A percentile compares a stretch with the other conserved stretches of the same genome.
Conservation (phyloP, 2,797 vertebrate species). For the Xerus rutilus region DNA sequence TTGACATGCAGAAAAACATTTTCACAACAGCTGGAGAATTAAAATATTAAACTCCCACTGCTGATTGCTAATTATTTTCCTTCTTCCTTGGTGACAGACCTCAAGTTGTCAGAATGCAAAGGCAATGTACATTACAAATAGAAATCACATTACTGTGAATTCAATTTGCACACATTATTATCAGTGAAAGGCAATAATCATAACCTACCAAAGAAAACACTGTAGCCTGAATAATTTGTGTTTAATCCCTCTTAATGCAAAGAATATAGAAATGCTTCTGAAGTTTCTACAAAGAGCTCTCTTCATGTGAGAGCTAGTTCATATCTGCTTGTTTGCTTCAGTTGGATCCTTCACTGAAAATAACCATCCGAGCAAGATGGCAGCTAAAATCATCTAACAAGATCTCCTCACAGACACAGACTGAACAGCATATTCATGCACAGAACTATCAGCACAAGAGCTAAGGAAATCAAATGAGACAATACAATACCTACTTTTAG, state of each 20-base stretch:
- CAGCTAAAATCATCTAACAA: background rate
- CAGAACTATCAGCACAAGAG: background rate
- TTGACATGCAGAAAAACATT: constrained; percentile 63
- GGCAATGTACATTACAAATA: constrained; percentile 45
- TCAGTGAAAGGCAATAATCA: constrained; percentile 62
- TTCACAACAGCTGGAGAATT: constrained; percentile 79
- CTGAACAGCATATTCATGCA: background rate
- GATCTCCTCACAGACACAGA: background rate
- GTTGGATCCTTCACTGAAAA: constrained; percentile 20
- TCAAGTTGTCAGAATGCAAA: constrained; percentile 64
- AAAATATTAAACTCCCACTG: constrained; percentile 73
- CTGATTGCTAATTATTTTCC: constrained; percentile 82
- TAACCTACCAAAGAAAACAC: constrained; percentile 66
- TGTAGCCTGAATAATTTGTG: constrained; percentile 46
- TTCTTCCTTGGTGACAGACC: constrained; percentile 69
- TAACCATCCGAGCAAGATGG: background rate
- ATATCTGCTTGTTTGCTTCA: background rate
- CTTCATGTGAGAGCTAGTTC: background rate
- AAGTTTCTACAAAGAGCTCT: background rate
- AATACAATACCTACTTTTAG: background rate
- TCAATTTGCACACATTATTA: constrained; percentile 38
- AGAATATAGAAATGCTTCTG: constrained; percentile 45
- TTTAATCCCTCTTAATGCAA: constrained; percentile 56
- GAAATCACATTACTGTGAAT: constrained; percentile 66
- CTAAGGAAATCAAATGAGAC: background rate